Conservation (phyloP, 2,797 vertebrate species). For the Sebastes goodei region DNA sequence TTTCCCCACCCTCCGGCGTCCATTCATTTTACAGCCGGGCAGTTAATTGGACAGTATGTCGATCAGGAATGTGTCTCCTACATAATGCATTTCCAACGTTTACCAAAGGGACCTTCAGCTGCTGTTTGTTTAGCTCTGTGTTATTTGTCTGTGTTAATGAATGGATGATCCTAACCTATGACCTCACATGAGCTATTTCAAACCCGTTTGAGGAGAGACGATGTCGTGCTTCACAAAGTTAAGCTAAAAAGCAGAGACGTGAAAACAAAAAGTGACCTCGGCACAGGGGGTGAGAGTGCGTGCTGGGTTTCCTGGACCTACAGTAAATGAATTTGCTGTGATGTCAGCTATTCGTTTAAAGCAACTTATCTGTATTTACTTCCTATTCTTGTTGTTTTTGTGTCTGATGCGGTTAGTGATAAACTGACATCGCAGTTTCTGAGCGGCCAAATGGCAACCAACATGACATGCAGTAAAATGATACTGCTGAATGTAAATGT, state of each 20-base stretch:
- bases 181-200: constrained; percentile 49
- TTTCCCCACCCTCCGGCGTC: constrained; percentile 11
- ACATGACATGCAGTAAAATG: background rate
- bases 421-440: background rate
- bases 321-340: constrained; percentile 10
- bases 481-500: background rate
- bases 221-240: constrained; percentile 45
- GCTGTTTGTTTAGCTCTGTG: constrained; percentile 68
- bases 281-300: background rate
- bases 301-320: background rate
- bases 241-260: constrained; percentile 30
- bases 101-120: constrained; percentile 56
- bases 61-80: constrained; percentile 65
- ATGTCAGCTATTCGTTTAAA: background rate
- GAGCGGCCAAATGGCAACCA: background rate
- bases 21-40: constrained; percentile 51
- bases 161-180: constrained; percentile 76
- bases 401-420: background rate
- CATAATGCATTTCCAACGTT: constrained; percentile 56
- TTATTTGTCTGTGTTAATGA: constrained; percentile 70
- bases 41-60: constrained; percentile 67
- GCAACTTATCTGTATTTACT: background rate
- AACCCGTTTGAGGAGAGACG: constrained; percentile 37
- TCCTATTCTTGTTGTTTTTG: background rate
- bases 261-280: constrained; percentile 47